Evolutionary conservation across 1,140 invertebrate genomes (phyloP), one percentile per base, ranked within the genome.

Genomic region (Drosophila sp.): DNA sequence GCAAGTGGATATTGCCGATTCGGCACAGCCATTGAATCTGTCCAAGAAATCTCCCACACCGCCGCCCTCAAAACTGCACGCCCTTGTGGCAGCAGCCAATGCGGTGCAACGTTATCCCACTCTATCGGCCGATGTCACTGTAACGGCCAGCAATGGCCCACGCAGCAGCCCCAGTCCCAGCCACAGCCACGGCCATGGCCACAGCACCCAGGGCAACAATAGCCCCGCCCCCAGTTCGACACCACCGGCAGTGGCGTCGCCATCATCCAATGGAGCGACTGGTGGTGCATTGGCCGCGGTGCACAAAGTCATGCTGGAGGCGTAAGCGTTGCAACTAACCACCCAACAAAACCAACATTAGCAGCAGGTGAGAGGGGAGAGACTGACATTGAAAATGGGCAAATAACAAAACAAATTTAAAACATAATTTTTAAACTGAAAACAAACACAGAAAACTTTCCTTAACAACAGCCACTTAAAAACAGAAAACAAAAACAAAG

Each of bases 21-120:
- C 95, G 66, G 96, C 96, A 76, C 96, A 97, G 90, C 96, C 97
- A 38, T 93, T 97, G 47, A 97, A 97, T 93, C 94, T 97, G 60
- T 97, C 96, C 80, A 97, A 97, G 93, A 97, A 97, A 92, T 96
- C 96, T 69, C 96, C 96, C 68, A 96, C 96, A 77, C 96, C 96
- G 72, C 95, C 95, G 69, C 95, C 95, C 11, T 92, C 94, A 74
- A 94, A 94, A 35, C 81, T 89, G 74, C 84, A 91, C 30, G 79
- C 84, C 1, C 41, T 90, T 8, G 86, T 90, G 10, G 83, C 86
- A 2, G 87, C 87, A 10, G 90, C 90, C 60, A 87, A 86, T 73
- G 87, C 87, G 29, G 85, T 81, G 55, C 83, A 87, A 57, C 77
- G 85, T 65, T 91, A 90, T 70, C 90, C 91, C 64, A 87, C 85